Evolutionary conservation across 2,113 vertebrate genomes (phyloP).

Genomic region (Tupaia tana): DNA sequence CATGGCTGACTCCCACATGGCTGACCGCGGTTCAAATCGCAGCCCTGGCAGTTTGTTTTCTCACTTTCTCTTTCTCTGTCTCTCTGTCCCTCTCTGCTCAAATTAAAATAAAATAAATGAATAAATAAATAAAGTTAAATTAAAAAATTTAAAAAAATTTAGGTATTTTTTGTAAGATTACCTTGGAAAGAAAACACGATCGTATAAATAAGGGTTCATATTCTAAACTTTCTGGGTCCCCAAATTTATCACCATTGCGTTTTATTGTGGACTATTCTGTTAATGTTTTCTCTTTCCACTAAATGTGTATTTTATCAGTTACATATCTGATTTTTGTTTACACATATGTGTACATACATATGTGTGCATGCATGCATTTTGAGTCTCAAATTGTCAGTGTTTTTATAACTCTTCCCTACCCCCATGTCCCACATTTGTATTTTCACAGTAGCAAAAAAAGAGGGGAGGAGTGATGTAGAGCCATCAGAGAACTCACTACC

Average conservation of each 20-base stretch:
- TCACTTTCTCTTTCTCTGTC: too few relatives aligned
- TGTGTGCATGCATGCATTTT: neutral
- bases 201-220: neutral
- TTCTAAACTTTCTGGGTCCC: neutral
- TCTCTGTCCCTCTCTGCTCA: too few relatives aligned
- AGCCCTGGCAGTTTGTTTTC: too few relatives aligned
- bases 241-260: neutral
- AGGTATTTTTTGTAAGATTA: neutral
- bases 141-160: neutral
- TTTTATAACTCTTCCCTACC: neutral
- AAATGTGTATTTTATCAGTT: neutral
- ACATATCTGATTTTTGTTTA: neutral
- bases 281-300: neutral
- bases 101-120: too few relatives aligned
- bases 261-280: neutral
- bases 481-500: neutral
- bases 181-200: neutral
- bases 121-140: too few relatives aligned
- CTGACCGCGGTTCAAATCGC: too few relatives aligned
- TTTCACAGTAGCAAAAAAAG: neutral
- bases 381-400: neutral
- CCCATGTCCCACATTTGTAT: neutral
- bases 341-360: neutral
- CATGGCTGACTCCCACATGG: too few relatives aligned
- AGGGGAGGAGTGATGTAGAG: neutral